These are phyloP conservation scores for Eilema griseolum DNA, from an alignment of 2,888 invertebrate genomes.

Conservation along the genomic window DNA sequence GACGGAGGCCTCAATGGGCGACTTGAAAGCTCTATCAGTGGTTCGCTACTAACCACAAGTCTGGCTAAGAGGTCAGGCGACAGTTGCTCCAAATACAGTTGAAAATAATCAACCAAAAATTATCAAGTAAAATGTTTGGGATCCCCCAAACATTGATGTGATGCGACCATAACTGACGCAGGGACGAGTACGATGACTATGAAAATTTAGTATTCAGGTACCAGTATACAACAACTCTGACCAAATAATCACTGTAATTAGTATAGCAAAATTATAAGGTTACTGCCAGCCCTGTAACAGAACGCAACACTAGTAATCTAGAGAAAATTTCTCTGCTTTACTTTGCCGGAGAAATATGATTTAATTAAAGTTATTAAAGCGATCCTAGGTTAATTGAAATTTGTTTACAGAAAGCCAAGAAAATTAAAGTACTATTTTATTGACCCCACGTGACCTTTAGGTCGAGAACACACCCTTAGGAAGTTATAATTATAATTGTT, in stretches of 20 bases:
- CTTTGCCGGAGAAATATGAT: conserved; percentile 73
- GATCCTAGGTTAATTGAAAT: conserved; percentile 79
- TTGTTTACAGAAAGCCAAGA: conserved; percentile 72
- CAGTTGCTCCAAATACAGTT: no score
- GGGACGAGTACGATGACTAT: background rate
- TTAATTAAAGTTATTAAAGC: conserved; percentile 83
- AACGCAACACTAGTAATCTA: conserved; percentile 60
- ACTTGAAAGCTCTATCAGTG: no score
- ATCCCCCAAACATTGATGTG: no score
- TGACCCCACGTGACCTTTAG: conserved; percentile 64
- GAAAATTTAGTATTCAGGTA: background rate
- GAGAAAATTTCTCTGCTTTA: conserved; percentile 59
- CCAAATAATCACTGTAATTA: background rate
- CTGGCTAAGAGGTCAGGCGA: no score
- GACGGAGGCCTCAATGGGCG: no score
- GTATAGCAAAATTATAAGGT: background rate
- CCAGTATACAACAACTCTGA: background rate
- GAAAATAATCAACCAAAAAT: no score
- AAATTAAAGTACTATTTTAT: conserved; percentile 71
- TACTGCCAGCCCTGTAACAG: conserved; percentile 62
- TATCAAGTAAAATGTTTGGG: no score
- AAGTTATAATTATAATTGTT: conserved; percentile 59
- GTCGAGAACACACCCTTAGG: conserved; percentile 56
- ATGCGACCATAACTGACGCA: no score
- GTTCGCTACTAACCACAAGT: no score